phyloP scores from a whole-genome alignment of 2,113 vertebrate species.

The Channa maculata region DNA sequence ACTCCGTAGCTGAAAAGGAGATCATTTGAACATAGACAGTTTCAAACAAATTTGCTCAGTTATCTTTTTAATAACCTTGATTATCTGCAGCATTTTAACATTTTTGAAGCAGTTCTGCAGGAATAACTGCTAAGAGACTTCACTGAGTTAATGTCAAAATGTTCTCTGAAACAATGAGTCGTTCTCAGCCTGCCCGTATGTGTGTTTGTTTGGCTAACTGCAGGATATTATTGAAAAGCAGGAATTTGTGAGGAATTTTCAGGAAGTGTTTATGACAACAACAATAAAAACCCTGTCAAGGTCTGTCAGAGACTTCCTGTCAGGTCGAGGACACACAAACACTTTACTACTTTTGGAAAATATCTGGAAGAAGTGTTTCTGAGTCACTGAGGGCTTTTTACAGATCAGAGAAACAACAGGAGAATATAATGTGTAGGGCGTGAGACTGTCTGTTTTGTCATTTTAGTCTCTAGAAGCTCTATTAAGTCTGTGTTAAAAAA shows the following conservation, averaged over 20 bases:
- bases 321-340: constrained; percentile 3
- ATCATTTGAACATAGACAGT: no score
- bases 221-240: constrained; percentile 66
- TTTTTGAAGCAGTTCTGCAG: no score
- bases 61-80: no score
- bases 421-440: no score
- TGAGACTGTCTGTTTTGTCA: no score
- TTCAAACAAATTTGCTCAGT: no score
- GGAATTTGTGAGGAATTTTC: constrained; percentile 75
- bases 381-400: not conserved
- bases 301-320: constrained; percentile 62
- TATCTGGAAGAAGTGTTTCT: not conserved
- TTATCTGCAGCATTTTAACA: no score
- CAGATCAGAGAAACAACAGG: not conserved
- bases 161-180: not conserved
- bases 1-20: no score
- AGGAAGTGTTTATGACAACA: constrained; percentile 68
- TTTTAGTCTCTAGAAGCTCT: no score
- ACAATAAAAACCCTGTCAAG: constrained; percentile 30
- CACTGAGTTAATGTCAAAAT: not conserved
- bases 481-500: no score
- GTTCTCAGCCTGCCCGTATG: not conserved
- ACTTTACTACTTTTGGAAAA: constrained; percentile 19
- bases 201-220: not conserved
- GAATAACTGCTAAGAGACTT: no score